Evolutionary conservation across 2,797 vertebrate genomes (phyloP), one percentile per base, ranked within the genome.

Genomic region (Chrysocyon brachyurus): DNA sequence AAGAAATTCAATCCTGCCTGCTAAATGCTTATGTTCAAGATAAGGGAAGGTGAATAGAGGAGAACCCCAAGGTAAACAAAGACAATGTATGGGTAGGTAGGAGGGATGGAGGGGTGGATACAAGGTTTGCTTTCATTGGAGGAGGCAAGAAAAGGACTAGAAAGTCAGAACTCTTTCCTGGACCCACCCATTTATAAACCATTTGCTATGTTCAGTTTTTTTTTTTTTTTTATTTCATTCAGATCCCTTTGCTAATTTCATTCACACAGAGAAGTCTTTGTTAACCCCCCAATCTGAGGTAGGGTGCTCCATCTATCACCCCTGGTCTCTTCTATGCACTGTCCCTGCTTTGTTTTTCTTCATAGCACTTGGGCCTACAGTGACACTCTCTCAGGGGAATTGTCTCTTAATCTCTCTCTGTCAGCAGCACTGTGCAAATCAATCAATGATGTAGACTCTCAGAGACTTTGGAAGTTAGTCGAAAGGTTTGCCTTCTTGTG

Each of bases 401-500:
- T 17, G 33, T 36, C 21, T 33, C 31, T 84, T 24, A 78, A 1
- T 31, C 14, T 77, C 46, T 46, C 61, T 28, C 26, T 31, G 46
- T 52, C 46, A 81, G 40, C 21, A 75, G 6, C 59, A 85, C 22
- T 36, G 21, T 90, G 56, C 22, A 95, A 77, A 68, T 33, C 66
- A 90, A 33, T 22, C 86, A 87, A 31, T 73, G 56, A 82, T 87
- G 28, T 77, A 6, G 31, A 64, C 21, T 78, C 28, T 56, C 56
- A 12, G 61, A 83, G 49, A 26, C 12, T 91, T 52, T 52, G 21
- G 84, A 88, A 73, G 4, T 66, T 87, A 79, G 79, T 15, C 49
- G 33, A 93, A 70, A 94, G 83, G 16, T 83, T 90, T 95, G 89
- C 83, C 70, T 19, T 93, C 4, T 72, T 33, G 5, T 87, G 26